Percentiles rank a stretch among this genome's conserved stretches.
Evolutionary conservation across 2,113 vertebrate species (phyloP).

Genomic region (Lepus europaeus): DNA sequence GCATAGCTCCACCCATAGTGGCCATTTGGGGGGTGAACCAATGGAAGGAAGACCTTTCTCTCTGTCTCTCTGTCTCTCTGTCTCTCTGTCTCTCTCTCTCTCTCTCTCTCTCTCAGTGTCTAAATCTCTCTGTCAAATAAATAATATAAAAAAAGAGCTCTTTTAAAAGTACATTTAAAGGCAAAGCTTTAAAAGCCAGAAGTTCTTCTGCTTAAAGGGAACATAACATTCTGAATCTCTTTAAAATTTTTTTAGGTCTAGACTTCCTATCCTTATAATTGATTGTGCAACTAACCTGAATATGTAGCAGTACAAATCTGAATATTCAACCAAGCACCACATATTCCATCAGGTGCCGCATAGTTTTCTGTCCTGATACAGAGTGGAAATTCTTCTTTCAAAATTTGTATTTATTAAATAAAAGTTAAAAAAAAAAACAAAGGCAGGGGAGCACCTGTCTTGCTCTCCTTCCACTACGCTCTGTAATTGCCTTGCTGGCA

Average conservation of each 20-base stretch:
- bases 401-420: too few relatives aligned
- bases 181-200: constrained; percentile 39
- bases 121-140: too few relatives aligned
- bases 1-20: too few relatives aligned
- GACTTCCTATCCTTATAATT: constrained; percentile 40
- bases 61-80: too few relatives aligned
- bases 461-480: neutral
- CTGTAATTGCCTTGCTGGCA: neutral
- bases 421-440: neutral
- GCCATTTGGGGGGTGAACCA: too few relatives aligned
- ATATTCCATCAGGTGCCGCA: neutral
- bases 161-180: constrained; percentile 64
- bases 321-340: neutral
- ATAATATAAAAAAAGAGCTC: neutral
- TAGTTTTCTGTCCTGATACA: neutral
- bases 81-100: too few relatives aligned
- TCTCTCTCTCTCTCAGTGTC: too few relatives aligned
- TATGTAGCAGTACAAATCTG: neutral
- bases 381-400: neutral
- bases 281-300: constrained; percentile 19
- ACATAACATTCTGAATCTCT: constrained; percentile 60
- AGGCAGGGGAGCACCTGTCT: neutral
- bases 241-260: constrained; percentile 51
- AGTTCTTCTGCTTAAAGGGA: constrained; percentile 12
- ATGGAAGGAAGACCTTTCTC: too few relatives aligned